Conservation (phyloP, 2,113 vertebrate species). For the Mungos mungo region DNA sequence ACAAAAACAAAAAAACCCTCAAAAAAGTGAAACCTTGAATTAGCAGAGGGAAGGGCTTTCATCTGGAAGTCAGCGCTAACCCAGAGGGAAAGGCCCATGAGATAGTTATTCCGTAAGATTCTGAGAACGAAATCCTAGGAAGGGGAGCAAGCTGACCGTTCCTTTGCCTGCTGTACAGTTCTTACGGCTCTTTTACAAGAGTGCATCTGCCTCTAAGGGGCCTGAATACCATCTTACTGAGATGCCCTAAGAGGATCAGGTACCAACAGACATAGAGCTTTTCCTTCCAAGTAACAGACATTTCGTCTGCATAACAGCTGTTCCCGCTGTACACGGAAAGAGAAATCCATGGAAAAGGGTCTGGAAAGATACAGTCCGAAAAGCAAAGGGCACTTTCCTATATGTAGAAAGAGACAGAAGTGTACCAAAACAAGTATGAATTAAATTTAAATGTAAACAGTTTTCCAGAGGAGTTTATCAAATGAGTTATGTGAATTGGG, state of each 20-base stretch:
- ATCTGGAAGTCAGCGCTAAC: not conserved
- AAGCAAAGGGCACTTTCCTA: not conserved
- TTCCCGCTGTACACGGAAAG: not conserved
- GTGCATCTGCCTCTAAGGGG: not conserved
- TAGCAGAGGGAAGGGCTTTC: not conserved
- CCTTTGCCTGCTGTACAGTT: not conserved
- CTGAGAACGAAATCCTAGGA: not conserved
- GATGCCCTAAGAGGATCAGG: not conserved
- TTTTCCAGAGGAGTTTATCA: not conserved
- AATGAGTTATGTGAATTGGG: not conserved
- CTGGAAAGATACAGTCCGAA: not conserved
- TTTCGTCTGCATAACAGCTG: not conserved
- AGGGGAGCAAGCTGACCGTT: not conserved
- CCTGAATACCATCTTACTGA: not conserved
- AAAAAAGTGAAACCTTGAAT: conserved; percentile 31
- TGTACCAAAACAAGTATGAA: not conserved
- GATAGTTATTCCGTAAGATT: not conserved
- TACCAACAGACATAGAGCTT: not conserved
- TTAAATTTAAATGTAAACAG: not conserved
- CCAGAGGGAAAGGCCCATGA: not conserved
- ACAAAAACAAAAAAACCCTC: not conserved
- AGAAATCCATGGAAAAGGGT: not conserved
- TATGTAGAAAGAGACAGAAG: not conserved
- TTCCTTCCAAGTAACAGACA: not conserved
- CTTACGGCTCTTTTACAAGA: not conserved